Percentiles rank a stretch among this genome's conserved stretches.
phyloP scores from a whole-genome alignment of 2,888 invertebrate species.

The Acleris emargana region DNA sequence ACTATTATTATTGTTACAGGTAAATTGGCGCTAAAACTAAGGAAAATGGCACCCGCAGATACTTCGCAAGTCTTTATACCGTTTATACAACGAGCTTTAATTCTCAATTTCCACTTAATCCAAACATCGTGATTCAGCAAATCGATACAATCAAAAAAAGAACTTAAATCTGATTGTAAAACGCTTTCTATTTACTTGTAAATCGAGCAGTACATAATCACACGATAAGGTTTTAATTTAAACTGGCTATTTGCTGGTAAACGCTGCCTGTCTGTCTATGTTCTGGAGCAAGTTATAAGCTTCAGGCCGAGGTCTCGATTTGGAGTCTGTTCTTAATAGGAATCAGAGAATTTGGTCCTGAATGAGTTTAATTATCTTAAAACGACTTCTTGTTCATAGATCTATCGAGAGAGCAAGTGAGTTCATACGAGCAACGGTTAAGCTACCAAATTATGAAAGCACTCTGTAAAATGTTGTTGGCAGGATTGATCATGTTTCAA shows the following conservation, averaged over 20 bases:
- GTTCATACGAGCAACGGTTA: too few species aligned
- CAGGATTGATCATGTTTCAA: too few species aligned
- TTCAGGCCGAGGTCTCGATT: too few species aligned
- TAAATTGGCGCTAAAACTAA: constrained; percentile 3
- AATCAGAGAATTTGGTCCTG: too few species aligned
- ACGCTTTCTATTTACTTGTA: constrained; percentile 30
- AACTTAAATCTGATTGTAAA: constrained; percentile 25
- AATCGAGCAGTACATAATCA: constrained; percentile 27
- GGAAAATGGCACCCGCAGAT: background rate
- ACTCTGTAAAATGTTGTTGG: too few species aligned
- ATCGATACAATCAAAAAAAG: constrained; percentile 26
- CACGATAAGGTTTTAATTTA: constrained; percentile 17
- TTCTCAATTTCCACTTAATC: constrained; percentile 12
- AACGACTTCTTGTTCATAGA: too few species aligned
- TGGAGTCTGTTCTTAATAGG: too few species aligned
- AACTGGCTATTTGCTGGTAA: constrained; percentile 16
- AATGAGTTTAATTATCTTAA: too few species aligned
- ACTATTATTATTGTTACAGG: constrained; percentile 23
- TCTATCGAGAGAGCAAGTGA: too few species aligned
- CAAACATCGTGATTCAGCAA: constrained; percentile 28
- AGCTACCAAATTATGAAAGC: too few species aligned
- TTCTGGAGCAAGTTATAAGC: constrained; percentile 15
- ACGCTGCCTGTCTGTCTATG: constrained; percentile 9
- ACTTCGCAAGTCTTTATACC: background rate
- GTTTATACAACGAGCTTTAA: constrained; percentile 2